Base-by-base conservation (phyloP, 2,113 vertebrate species). In the Bos indicus region DNA sequence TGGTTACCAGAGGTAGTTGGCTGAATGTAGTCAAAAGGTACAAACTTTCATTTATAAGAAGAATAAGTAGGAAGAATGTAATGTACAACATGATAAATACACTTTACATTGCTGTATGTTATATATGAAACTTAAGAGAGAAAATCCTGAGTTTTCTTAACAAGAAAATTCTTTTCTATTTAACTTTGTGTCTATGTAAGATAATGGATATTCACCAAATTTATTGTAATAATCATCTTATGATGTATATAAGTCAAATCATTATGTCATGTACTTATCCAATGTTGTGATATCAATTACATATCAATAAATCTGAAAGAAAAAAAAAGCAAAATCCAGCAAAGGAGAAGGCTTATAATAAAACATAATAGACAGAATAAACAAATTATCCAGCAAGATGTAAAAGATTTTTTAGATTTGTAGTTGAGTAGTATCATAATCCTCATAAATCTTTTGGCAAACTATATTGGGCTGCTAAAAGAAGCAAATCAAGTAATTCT, bases 401-500 rank as follows among this genome's bases (percentile, higher is more conserved):
- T 84, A 36, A 91, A 96, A 52, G 33, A 2, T 82, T 48, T 81
- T 93, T 82, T 59, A 90, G 57, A 40, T 54, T 87, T 95, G 28
- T 81, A 80, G 28, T 78, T 88, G 71, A 96, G 51, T 87, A 10
- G 19, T 62, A 81, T 46, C 93, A 13, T 40, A 96, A 89, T 51
- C 83, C 46, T 74, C 57, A 40, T 52, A 67, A 43, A 88, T 92
- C 40, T 51, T 56, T 89, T 92, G 62, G 74, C 15, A 87, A 84
- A 62, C 46, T 78, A n/a, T 40, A 15, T 43, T 78, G 82, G 36
- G 33, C 43, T 91, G 52, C 30, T 93, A 78, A 88, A 88, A 78
- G 78, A 86, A 33, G 33, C 8, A 89, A 59, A 54, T 12, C 60
- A 95, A 56, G 93, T 97, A 97, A 96, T 67, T 19, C 14, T 91